phyloP scores from a whole-genome alignment of 2,797 vertebrate species.

The Chelon auratus region DNA sequence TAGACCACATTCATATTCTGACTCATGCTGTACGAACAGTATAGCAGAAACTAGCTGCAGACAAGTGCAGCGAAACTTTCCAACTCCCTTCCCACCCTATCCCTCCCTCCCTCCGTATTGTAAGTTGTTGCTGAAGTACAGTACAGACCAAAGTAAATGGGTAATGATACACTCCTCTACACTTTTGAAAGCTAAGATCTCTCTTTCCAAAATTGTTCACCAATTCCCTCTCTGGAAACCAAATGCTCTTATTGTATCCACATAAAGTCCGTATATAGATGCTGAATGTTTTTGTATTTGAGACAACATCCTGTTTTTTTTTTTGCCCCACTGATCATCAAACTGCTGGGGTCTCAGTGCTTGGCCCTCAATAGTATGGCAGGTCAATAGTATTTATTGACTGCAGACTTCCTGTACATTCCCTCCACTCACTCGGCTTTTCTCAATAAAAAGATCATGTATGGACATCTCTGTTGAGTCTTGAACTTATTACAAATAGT shows the following conservation, averaged over 20 bases:
- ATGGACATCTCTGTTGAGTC: no score
- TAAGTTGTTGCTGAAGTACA: conserved; percentile 4
- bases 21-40: conserved; percentile 17
- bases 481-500: no score
- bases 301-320: conserved; percentile 2
- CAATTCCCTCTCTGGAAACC: not conserved
- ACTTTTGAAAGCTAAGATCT: not conserved
- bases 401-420: conserved; percentile 11
- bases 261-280: not conserved
- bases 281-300: not conserved
- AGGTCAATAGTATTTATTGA: conserved; percentile 54
- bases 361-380: conserved; percentile 47
- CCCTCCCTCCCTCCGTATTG: not conserved
- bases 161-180: conserved; percentile 10
- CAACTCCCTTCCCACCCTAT: not conserved
- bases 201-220: not conserved
- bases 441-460: not conserved
- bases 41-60: conserved; percentile 7
- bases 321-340: conserved; percentile 38
- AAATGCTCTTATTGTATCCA: conserved; percentile 1
- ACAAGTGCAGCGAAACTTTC: conserved; percentile 24
- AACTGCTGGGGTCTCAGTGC: conserved; percentile 40
- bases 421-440: conserved; percentile 13
- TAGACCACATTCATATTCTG: conserved; percentile 36
- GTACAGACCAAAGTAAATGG: conserved; percentile 16